Percentiles rank a stretch among this genome's conserved stretches.
phyloP scores from a whole-genome alignment of 2,113 vertebrate species.

The Ictalurus punctatus region DNA sequence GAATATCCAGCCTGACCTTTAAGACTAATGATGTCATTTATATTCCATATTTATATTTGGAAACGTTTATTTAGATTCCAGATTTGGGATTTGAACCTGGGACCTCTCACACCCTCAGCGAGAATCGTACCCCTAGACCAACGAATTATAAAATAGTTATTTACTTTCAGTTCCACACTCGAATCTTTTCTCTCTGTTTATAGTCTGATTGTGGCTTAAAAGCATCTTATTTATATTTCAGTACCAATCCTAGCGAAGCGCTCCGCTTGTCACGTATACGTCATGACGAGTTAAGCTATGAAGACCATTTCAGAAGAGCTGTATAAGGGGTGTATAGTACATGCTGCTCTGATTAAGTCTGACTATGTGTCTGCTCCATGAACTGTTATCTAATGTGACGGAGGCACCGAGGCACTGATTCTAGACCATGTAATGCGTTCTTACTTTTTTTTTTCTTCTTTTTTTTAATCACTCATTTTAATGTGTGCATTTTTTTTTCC shows the following conservation, averaged over 20 bases:
- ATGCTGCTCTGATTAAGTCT: constrained; percentile 10
- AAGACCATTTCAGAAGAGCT: background rate
- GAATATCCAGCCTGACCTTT: too few species aligned
- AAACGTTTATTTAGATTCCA: too few species aligned
- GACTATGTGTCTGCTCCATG: constrained; percentile 8
- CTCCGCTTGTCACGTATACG: background rate
- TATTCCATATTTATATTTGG: too few species aligned
- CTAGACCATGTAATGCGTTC: background rate
- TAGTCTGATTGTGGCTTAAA: background rate
- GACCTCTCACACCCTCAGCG: too few species aligned
- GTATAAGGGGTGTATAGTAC: background rate
- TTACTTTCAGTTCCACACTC: background rate
- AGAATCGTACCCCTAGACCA: too few species aligned
- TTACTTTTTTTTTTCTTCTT: background rate
- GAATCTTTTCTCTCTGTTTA: background rate
- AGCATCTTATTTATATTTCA: background rate
- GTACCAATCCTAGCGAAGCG: background rate
- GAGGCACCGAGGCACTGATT: background rate
- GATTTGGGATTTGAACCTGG: too few species aligned
- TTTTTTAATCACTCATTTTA: background rate
- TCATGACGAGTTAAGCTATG: background rate
- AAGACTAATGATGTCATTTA: too few species aligned
- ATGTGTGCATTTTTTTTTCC: background rate
- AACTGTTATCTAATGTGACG: background rate
- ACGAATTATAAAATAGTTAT: background rate